Conservation (phyloP, 1,140 invertebrate genomes). For the Hydropsyche tenuis region DNA sequence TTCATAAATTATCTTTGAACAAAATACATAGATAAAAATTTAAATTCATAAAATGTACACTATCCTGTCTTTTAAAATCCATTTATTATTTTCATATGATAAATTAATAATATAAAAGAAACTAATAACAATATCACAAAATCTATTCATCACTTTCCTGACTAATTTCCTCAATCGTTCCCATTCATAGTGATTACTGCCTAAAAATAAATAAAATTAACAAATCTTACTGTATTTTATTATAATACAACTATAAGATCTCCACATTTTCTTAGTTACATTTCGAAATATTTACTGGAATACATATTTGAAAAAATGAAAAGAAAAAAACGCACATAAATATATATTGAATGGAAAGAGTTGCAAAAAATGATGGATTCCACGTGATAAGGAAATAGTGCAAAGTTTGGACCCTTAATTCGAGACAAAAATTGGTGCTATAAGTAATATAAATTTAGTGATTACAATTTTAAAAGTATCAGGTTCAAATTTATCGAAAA, state of each 20-base stretch:
- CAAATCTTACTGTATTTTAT: neutral
- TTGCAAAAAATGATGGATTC: constrained; percentile 22
- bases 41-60: no score
- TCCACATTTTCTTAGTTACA: constrained; percentile 3
- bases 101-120: no score
- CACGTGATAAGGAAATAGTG: constrained; percentile 37
- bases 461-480: constrained; percentile 49
- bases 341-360: neutral
- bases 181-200: no score
- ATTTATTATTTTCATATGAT: no score
- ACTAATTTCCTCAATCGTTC: no score
- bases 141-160: no score
- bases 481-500: constrained; percentile 51
- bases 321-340: neutral
- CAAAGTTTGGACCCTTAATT: constrained; percentile 50
- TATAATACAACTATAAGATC: neutral
- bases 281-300: neutral
- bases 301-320: neutral
- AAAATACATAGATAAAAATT: no score
- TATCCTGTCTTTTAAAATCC: no score
- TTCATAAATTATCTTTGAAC: no score
- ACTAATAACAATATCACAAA: constrained; percentile 16
- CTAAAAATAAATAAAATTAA: no score
- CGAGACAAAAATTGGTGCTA: constrained; percentile 51
- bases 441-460: constrained; percentile 49